Base-by-base conservation (phyloP, 2,113 vertebrate species). In the Gadus macrocephalus region DNA sequence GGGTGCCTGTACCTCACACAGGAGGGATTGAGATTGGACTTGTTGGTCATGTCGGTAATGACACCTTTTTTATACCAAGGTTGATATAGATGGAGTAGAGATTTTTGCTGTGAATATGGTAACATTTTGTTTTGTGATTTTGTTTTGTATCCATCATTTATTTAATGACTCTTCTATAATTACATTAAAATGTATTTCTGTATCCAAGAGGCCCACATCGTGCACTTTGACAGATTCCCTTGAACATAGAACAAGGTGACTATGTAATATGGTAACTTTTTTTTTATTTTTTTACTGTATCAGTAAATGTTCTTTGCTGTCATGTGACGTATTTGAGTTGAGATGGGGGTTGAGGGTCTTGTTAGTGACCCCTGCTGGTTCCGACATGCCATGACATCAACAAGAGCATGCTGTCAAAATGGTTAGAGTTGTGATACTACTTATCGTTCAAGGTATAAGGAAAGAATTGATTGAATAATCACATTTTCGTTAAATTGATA, bases 151-250 rank as follows among this genome's bases (percentile, higher is more conserved):
- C 81, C 72, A 77, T 71, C 68, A 19, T 84, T 64, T 90, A 88
- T 90, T 84, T 88, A 82, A 87, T 84, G 25, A 83, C 27, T 80
- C 11, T 74, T 77, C 76, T 20, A 68, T 73, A 66, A 67, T 75
- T 82, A 53, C 56, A 72, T 74, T 49, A 65, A 77, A 12, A 49
- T 67, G 19, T 73, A 68, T 78, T 74, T 16, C 78, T 76, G 70
- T 72, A 78, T 82, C 63, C 66, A 14, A 88, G 81, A 89, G 82
- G 80, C 89, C 87, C 88, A 85, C 42, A 72, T 72, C 71, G 83
- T 90, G 91, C 90, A 90, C 91, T 91, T 90, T 87, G 81, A 83
- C 75, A 84, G 76, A 79, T 76, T 76, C 76, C 63, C 72, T 84
- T 85, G 74, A 87, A 87, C 81, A 82, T 86, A 79, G 77, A 83